Evolutionary conservation across 2,888 invertebrate species (phyloP).

Genomic region (Dexiosoma caninum): DNA sequence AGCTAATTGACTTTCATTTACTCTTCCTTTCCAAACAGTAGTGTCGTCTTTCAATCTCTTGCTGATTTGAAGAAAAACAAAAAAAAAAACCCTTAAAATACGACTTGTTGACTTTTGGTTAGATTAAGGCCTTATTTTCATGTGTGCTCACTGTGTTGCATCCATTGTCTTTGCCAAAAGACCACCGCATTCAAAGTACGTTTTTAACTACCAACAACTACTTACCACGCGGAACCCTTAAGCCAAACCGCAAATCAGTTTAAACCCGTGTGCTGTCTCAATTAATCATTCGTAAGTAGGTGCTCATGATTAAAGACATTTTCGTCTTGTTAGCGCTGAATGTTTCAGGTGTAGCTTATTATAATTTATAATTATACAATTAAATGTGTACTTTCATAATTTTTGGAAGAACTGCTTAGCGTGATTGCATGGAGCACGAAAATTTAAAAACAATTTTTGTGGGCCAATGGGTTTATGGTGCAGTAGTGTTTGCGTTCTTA

Average conservation of each 20-base stretch:
- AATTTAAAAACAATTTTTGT: too few species aligned
- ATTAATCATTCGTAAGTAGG: constrained; percentile 62
- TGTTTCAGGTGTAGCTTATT: constrained; percentile 39
- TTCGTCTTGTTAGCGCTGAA: constrained; percentile 42
- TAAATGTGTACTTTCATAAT: background rate
- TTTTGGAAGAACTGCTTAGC: constrained; percentile 6
- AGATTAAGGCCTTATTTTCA: constrained; percentile 51
- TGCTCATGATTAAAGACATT: constrained; percentile 61
- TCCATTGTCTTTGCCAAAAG: constrained; percentile 17
- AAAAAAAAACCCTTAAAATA: constrained; percentile 3
- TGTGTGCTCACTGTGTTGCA: constrained; percentile 11
- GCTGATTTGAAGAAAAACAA: constrained; percentile 37
- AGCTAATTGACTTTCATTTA: constrained; percentile 73
- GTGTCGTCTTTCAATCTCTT: constrained; percentile 55
- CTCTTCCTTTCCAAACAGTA: constrained; percentile 56
- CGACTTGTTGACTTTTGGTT: constrained; percentile 53
- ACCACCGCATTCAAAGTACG: constrained; percentile 50
- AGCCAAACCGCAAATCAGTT: constrained; percentile 47
- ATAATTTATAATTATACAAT: constrained; percentile 45
- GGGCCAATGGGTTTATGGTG: background rate
- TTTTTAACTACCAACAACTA: constrained; percentile 30
- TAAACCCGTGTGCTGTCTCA: constrained; percentile 60
- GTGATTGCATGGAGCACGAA: background rate
- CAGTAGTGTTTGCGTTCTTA: background rate
- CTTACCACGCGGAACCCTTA: background rate